Base-by-base conservation (phyloP, 2,888 invertebrate species). In the Gortyna flavago region DNA sequence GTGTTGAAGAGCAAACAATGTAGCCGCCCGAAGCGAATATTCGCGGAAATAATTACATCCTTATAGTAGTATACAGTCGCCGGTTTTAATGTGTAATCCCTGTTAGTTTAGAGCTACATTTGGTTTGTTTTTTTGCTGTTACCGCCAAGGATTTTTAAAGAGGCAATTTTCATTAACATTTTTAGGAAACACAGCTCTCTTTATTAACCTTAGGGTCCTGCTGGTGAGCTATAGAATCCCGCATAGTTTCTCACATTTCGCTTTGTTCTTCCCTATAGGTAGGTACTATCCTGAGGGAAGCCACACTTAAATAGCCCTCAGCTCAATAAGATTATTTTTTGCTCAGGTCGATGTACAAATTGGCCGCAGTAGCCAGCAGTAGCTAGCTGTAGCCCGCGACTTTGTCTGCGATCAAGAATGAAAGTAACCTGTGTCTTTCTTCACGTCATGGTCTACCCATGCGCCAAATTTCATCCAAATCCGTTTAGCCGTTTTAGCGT, bases 1-100 rank as follows among this genome's bases (percentile, higher is more conserved):
- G 48, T 80, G 62, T 75, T 75, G 57, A 54, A 75, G 65, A 72
- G 65, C 62, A 79, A 79, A 84, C 84, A 83, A 77, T 70, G 66
- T 25, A 59, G 21, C 48, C 29, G 16, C 61, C 54, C n/a, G 67
- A 54, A 68, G 72, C 67, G 70, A 65, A 66, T 64, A 16, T 71
- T 86, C 67, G 9, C 25, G 35, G 57, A 70, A 72, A 72, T 83
- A 65, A 83, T 78, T 72, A 71, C 44, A 54, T 83, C 66, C 35
- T 44, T 70, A 44, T 41, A 74, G 44, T 57, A 77, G 25, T 54
- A 70, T 67, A 62, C 21, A 70, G 66, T 18, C 57, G 38, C 57
- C n/a, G 29, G 66, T 57, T 85, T 81, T 51, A 48, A 11, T 1
- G 2, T 32, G 16, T 51, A 81, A 61, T 61, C 61, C 35, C 80